phyloP scores from a whole-genome alignment of 2,888 invertebrate genomes.

The Heliconius ismenius region DNA sequence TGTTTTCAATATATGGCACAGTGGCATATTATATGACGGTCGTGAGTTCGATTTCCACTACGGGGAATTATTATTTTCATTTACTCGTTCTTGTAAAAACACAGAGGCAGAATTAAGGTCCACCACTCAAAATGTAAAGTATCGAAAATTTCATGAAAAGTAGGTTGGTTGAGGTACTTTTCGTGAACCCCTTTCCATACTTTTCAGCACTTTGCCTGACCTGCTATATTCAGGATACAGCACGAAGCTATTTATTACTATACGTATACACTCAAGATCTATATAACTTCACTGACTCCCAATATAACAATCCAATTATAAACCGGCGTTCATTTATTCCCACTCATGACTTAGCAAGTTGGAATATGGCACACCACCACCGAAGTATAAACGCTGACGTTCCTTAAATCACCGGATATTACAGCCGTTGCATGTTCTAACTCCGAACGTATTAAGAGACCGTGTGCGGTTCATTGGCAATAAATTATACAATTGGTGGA shows the following conservation, averaged over 20 bases:
- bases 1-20: no score
- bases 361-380: constrained; percentile 7
- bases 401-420: constrained; percentile 39
- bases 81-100: no score
- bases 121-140: no score
- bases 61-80: no score
- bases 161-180: no score
- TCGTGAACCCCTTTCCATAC: no score
- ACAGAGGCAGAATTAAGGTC: no score
- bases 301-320: constrained; percentile 9
- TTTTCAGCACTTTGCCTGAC: background rate
- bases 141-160: no score
- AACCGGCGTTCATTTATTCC: background rate
- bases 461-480: constrained; percentile 43
- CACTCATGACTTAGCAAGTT: constrained; percentile 12
- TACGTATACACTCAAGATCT: background rate
- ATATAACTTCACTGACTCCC: background rate
- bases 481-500: constrained; percentile 47
- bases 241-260: background rate
- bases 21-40: no score
- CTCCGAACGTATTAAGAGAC: constrained; percentile 38
- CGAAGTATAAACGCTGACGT: constrained; percentile 33
- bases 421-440: constrained; percentile 34
- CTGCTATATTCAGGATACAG: background rate
- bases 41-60: no score